Conservation (phyloP, 1,140 invertebrate genomes). For the Drosophila simulans region DNA sequence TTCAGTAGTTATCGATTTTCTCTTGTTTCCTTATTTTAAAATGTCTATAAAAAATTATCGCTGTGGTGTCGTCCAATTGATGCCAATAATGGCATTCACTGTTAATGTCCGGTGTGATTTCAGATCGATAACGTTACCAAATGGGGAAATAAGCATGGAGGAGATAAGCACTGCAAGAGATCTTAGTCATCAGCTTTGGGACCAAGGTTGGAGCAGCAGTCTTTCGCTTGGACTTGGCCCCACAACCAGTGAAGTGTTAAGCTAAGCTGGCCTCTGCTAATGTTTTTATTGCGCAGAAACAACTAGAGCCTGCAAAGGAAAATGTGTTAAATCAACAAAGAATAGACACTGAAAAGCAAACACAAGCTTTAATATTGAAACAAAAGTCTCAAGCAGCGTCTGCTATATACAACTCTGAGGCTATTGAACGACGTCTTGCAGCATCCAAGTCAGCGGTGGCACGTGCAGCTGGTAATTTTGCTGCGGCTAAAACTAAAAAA, state of each 20-base stretch:
- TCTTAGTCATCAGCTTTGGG: too few species aligned
- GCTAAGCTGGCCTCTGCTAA: constrained; percentile 86
- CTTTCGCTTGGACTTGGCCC: constrained; percentile 46
- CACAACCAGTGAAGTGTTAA: constrained; percentile 85
- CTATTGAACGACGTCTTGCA: too few species aligned
- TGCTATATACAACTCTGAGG: too few species aligned
- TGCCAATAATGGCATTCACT: constrained; percentile 13
- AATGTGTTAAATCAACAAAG: constrained; percentile 86
- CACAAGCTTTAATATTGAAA: constrained; percentile 85
- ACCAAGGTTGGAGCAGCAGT: neutral
- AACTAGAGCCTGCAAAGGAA: constrained; percentile 86
- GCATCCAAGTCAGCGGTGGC: constrained; percentile 64
- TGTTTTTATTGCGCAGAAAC: constrained; percentile 85
- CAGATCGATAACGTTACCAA: constrained; percentile 33
- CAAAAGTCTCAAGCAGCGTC: constrained; percentile 84
- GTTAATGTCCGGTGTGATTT: constrained; percentile 5
- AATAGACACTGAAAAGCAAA: constrained; percentile 86
- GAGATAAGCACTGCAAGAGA: too few species aligned
- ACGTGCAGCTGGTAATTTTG: constrained; percentile 84
- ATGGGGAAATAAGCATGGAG: neutral
- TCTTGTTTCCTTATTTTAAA: constrained; percentile 1
- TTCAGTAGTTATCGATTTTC: constrained; percentile 12
- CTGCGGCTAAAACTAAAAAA: constrained; percentile 85
- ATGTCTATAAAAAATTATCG: constrained; percentile 26
- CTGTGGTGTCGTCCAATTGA: constrained; percentile 6